Conservation (phyloP, 2,888 invertebrate species). For the Suillia variegata region DNA sequence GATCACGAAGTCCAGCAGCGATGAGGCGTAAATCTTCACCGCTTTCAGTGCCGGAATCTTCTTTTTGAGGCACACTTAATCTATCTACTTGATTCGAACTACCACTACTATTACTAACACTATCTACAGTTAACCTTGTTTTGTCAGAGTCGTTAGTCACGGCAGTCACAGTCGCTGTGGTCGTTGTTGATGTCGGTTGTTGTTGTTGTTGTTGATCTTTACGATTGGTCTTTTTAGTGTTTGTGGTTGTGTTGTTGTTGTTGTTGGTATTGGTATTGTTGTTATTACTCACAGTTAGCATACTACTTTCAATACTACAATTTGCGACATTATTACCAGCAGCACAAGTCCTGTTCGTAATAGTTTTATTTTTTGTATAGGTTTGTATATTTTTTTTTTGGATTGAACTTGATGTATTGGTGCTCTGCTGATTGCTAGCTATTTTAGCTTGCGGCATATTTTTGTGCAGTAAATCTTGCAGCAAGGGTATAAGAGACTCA, state of each 20-base stretch:
- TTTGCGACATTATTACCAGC: constrained; percentile 31
- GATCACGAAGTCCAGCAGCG: constrained; percentile 63
- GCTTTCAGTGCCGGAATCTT: constrained; percentile 72
- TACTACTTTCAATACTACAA: constrained; percentile 32
- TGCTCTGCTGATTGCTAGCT: constrained; percentile 35
- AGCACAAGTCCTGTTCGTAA: constrained; percentile 28
- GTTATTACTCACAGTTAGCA: constrained; percentile 48
- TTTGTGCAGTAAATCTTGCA: constrained; percentile 69
- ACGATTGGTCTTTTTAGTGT: constrained; percentile 26
- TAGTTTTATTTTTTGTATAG: constrained; percentile 23
- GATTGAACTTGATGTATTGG: constrained; percentile 11
- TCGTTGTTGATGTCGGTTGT: constrained; percentile 10
- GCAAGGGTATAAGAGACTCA: constrained; percentile 77
- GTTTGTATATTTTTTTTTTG: neutral
- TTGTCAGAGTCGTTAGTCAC: constrained; percentile 23
- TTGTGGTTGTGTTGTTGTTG: constrained; percentile 41
- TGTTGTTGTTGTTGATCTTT: constrained; percentile 18
- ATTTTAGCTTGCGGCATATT: constrained; percentile 41
- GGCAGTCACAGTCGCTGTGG: constrained; percentile 1
- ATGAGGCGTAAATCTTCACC: constrained; percentile 71
- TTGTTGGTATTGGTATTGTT: constrained; percentile 23
- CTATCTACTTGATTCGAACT: constrained; percentile 40
- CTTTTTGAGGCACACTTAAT: constrained; percentile 61
- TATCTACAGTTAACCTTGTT: constrained; percentile 27
- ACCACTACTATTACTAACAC: constrained; percentile 32